These are phyloP conservation scores for Seriola quinqueradiata DNA, from an alignment of 2,113 vertebrate species.

Conservation along the genomic window DNA sequence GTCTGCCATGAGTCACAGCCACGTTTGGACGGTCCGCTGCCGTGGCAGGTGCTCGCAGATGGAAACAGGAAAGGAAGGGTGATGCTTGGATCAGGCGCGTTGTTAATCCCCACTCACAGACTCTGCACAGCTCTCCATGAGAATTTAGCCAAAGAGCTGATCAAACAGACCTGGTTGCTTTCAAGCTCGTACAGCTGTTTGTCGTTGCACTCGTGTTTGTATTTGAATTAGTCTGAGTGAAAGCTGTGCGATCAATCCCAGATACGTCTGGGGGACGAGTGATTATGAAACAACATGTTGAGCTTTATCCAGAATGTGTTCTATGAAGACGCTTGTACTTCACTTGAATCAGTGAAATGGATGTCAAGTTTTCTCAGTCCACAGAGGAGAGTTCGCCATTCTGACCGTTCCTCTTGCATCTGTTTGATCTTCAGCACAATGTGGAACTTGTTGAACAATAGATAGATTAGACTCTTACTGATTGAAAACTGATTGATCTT, in stretches of 20 bases:
- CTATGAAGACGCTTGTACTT: too few relatives aligned
- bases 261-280: neutral
- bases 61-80: constrained; percentile 23
- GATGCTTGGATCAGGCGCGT: constrained; percentile 12
- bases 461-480: neutral
- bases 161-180: constrained; percentile 30
- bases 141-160: constrained; percentile 36
- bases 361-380: neutral
- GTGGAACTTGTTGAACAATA: neutral
- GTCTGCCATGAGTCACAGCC: neutral
- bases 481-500: neutral
- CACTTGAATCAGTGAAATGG: neutral
- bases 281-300: neutral
- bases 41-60: constrained; percentile 5
- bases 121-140: neutral
- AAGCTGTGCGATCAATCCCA: neutral
- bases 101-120: constrained; percentile 41
- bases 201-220: neutral
- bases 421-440: neutral
- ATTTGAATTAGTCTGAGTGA: constrained; percentile 7
- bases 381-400: neutral
- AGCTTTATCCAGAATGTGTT: neutral
- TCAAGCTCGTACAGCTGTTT: constrained; percentile 18
- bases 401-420: neutral
- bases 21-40: neutral